Evolutionary conservation across 2,888 invertebrate genomes (phyloP).

Genomic region (Chrysolina oricalcia): DNA sequence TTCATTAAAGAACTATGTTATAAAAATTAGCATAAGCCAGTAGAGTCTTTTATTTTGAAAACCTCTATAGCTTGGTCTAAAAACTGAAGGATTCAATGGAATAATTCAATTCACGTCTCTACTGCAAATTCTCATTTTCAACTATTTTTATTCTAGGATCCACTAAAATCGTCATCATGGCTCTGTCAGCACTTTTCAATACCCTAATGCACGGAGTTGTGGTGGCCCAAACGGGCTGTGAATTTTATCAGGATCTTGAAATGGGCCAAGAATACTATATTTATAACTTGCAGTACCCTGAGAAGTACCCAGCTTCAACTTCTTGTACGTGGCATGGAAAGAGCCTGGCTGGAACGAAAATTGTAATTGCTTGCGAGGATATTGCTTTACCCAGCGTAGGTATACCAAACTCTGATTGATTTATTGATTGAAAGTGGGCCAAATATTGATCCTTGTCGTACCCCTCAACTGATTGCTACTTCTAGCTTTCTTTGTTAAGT

Average conservation of each 20-base stretch:
- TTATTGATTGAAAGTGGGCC: too few relatives aligned
- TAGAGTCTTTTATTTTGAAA: too few relatives aligned
- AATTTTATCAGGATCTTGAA: constrained; percentile 69
- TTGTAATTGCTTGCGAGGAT: constrained; percentile 72
- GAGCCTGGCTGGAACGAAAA: constrained; percentile 71
- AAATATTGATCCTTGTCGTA: too few relatives aligned
- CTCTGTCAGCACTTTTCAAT: constrained; percentile 61
- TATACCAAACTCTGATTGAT: not conserved
- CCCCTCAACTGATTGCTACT: too few relatives aligned
- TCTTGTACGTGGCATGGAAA: constrained; percentile 74
- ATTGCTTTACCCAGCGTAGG: constrained; percentile 70
- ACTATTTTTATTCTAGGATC: not conserved
- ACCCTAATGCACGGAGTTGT: constrained; percentile 61
- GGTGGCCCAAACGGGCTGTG: constrained; percentile 70
- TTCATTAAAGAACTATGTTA: too few relatives aligned
- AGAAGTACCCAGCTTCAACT: constrained; percentile 66
- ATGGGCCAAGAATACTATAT: constrained; percentile 70
- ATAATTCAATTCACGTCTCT: too few relatives aligned
- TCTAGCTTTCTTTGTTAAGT: too few relatives aligned
- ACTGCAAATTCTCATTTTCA: too few relatives aligned
- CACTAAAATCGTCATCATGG: constrained; percentile 46
- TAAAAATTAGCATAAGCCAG: too few relatives aligned
- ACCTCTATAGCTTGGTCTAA: too few relatives aligned
- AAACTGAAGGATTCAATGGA: too few relatives aligned
- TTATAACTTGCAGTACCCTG: constrained; percentile 73